Base-by-base conservation (phyloP, 2,888 invertebrate genomes). In the Andrena chrysosceles region DNA sequence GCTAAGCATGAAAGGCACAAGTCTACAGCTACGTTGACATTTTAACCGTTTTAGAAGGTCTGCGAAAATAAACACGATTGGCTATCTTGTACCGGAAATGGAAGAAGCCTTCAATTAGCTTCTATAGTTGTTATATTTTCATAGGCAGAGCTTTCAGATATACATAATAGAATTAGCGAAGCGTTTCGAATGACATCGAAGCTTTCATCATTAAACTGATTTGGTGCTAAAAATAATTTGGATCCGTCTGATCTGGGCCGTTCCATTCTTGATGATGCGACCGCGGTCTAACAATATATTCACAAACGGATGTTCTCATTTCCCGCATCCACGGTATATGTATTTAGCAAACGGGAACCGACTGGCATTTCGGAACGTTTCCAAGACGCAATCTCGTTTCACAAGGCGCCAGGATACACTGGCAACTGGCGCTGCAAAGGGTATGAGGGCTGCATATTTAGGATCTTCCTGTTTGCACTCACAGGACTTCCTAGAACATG, bases 391-490 rank as follows among this genome's bases (percentile, higher is more conserved):
- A 73, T 70, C 70, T 75, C 81, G 69, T 66, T 81, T 69, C 67
- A 59, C 77, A 77, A 67, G 70, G 81, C 81, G 81, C 75, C 64
- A 76, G 77, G 67, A 69, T 74, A 76, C 68, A 54, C 56, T 35
- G 72, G 23, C 10, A 29, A 10, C 29, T 69, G 33, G 26, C 49
- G 13, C 54, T 20, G 68, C 64, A 66, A 74, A 62, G 60, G 73
- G 74, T 74, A 86, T 49, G 85, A 81, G 74, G 49, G 63, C 33
- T 81, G 81, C 75, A 75, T 86, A 77, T 82, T 87, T 85, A 85
- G 73, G 74, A 79, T 77, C 78, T 69, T 82, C 85, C 77, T 87
- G 87, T 82, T 86, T 85, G 77, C 74, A 33, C 85, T 77, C 71
- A 63, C 74, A 56, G 59, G 35, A 62, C 48, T 85, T 78, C 77